phyloP scores from a whole-genome alignment of 2,797 vertebrate species.

The Bucorvus abyssinicus region DNA sequence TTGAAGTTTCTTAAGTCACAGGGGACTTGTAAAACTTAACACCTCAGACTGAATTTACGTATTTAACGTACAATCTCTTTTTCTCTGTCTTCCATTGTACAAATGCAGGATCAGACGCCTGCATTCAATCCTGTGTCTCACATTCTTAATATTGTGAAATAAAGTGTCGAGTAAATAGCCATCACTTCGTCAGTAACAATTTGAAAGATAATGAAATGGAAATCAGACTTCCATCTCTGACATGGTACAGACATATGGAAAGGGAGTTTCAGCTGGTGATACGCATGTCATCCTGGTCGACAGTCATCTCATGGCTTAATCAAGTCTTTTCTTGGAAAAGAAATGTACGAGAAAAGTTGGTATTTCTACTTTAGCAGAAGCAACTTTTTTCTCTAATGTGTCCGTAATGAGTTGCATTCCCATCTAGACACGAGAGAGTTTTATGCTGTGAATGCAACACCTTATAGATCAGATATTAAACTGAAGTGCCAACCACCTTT shows the following conservation, averaged over 20 bases:
- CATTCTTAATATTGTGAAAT: background rate
- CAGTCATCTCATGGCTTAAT: background rate
- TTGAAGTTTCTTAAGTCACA: slow-evolving; percentile 26
- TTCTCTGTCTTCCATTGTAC: background rate
- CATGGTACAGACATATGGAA: background rate
- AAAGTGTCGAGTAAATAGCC: background rate
- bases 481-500: background rate
- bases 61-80: background rate
- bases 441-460: background rate
- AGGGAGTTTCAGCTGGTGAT: background rate
- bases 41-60: background rate
- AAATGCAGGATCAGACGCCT: background rate
- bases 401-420: background rate
- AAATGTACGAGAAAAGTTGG: background rate
- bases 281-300: background rate
- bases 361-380: slow-evolving; percentile 1
- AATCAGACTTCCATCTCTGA: background rate
- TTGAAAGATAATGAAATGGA: background rate
- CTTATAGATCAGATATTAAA: background rate
- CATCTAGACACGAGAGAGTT: background rate
- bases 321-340: background rate
- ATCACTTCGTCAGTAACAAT: background rate
- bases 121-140: background rate
- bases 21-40: slow-evolving; percentile 21
- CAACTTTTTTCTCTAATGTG: background rate